These are phyloP conservation scores for Paelopatides confundens DNA, from an alignment of 53 echinoderm and acorn worm genomes.

Conservation along the genomic window DNA sequence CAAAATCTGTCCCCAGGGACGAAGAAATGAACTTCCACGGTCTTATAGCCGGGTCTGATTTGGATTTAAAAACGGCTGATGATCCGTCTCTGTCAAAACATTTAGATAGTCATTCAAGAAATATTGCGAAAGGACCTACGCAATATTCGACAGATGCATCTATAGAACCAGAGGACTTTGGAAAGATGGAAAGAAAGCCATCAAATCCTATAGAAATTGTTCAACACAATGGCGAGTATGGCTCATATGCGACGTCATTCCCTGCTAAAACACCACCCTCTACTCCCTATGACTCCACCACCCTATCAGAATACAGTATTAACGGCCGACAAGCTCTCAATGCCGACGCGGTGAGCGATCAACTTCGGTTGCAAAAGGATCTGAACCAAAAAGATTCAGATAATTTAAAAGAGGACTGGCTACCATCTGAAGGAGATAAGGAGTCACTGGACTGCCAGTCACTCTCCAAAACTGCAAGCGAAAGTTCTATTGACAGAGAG, in stretches of 20 bases:
- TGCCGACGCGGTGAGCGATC: conserved; percentile 71
- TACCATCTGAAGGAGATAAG: conserved; percentile 9
- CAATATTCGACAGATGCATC: neutral
- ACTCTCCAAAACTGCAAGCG: conserved; percentile 58
- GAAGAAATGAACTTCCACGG: conserved; percentile 9
- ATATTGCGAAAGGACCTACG: neutral
- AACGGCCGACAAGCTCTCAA: conserved; percentile 65
- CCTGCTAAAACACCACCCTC: conserved; percentile 90
- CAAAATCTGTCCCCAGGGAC: neutral
- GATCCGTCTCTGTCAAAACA: neutral
- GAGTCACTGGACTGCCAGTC: neutral
- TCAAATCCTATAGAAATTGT: conserved; percentile 29
- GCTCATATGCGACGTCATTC: conserved; percentile 69
- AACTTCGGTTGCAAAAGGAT: conserved; percentile 62
- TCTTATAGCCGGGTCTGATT: neutral
- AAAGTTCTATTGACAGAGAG: conserved; percentile 61
- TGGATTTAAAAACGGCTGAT: neutral
- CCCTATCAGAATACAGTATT: conserved; percentile 62
- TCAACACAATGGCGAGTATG: conserved; percentile 24
- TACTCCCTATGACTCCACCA: conserved; percentile 71
- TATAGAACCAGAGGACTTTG: neutral
- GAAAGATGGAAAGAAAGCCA: neutral
- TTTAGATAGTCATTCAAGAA: neutral
- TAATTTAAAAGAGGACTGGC: neutral
- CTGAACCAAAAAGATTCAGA: neutral